Percentiles rank a stretch among this genome's conserved stretches.
phyloP scores from a whole-genome alignment of 2,888 invertebrate genomes.

The Drosophila colorata region DNA sequence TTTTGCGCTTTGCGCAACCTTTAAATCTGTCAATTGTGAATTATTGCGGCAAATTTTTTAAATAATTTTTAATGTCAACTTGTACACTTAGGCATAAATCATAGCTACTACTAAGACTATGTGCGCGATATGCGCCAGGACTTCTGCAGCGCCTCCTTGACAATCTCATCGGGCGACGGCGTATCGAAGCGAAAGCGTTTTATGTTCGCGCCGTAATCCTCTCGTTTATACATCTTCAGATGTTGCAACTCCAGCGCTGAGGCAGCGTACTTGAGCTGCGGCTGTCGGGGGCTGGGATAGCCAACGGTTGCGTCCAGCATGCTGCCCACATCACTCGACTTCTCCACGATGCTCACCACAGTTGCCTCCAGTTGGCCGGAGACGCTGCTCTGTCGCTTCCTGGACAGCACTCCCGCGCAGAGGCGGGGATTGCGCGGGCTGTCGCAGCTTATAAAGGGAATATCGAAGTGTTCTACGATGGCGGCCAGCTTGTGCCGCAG shows the following conservation, averaged over 20 bases:
- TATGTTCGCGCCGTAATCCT: slow-evolving; percentile 68
- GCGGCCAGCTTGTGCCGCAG: slow-evolving; percentile 17
- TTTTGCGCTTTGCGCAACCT: too few species aligned
- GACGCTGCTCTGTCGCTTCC: background rate
- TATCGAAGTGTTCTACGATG: slow-evolving; percentile 47
- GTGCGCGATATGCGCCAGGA: slow-evolving; percentile 66
- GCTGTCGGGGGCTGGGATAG: slow-evolving; percentile 43
- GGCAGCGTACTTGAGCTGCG: slow-evolving; percentile 46
- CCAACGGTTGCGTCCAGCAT: slow-evolving; percentile 55
- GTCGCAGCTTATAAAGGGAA: slow-evolving; percentile 69
- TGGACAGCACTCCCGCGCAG: slow-evolving; percentile 1
- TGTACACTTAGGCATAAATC: slow-evolving; percentile 7
- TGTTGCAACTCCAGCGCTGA: slow-evolving; percentile 39
- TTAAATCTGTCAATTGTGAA: too few species aligned
- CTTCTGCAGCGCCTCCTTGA: slow-evolving; percentile 75
- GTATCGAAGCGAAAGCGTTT: slow-evolving; percentile 78
- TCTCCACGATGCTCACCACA: background rate
- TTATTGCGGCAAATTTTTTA: slow-evolving; percentile 1
- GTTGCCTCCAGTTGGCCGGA: background rate
- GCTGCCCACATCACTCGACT: slow-evolving; percentile 49
- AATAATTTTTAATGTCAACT: slow-evolving; percentile 19
- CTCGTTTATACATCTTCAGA: slow-evolving; percentile 43
- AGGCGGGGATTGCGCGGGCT: slow-evolving; percentile 1
- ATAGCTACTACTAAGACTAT: slow-evolving; percentile 30
- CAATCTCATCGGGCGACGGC: slow-evolving; percentile 82